Conservation (phyloP, 2,888 invertebrate genomes). For the Cataglyphis livida region DNA sequence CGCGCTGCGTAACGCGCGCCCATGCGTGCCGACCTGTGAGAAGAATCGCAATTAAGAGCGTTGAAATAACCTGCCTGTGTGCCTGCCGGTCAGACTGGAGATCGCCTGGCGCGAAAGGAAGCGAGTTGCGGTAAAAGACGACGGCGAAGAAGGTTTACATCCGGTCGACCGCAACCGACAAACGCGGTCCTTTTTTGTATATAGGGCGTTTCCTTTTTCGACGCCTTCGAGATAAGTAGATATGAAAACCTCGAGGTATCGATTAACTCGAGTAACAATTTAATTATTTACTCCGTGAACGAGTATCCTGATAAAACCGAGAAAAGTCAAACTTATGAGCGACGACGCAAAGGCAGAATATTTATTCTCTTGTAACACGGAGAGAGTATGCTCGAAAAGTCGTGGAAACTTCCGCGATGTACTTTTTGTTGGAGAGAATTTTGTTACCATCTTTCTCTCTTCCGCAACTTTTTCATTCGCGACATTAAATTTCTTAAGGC, state of each 20-base stretch:
- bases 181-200: background rate
- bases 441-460: slow-evolving; percentile 16
- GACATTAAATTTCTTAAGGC: slow-evolving; percentile 41
- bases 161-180: slow-evolving; percentile 55
- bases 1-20: background rate
- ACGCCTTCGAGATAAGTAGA: background rate
- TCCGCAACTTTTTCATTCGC: slow-evolving; percentile 36
- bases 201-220: background rate
- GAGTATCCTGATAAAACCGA: background rate
- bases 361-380: slow-evolving; percentile 16
- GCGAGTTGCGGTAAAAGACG: slow-evolving; percentile 59
- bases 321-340: background rate
- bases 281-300: background rate
- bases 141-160: slow-evolving; percentile 55
- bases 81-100: slow-evolving; percentile 52
- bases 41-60: slow-evolving; percentile 72
- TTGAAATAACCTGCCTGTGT: slow-evolving; percentile 59
- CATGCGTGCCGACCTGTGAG: slow-evolving; percentile 66
- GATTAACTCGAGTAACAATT: slow-evolving; percentile 21
- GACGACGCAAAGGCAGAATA: slow-evolving; percentile 32
- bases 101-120: slow-evolving; percentile 66
- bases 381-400: slow-evolving; percentile 18
- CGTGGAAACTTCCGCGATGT: slow-evolving; percentile 35
- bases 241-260: background rate
- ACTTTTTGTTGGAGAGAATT: slow-evolving; percentile 33